Conservation (phyloP, 2,797 vertebrate genomes). For the Pelobates cultripes region DNA sequence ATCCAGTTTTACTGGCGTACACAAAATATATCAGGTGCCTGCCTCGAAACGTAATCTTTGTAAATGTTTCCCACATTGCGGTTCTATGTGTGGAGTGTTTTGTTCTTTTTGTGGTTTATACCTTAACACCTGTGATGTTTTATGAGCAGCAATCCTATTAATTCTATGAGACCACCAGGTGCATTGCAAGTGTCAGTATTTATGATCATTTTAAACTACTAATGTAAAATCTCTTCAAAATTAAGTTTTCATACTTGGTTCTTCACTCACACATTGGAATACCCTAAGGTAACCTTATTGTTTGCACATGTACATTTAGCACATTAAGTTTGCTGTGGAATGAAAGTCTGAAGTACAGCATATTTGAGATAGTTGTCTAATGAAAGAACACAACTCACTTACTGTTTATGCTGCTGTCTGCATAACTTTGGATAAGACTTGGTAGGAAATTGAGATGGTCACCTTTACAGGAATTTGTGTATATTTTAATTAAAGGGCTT, state of each 20-base stretch:
- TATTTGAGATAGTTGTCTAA: conserved; percentile 48
- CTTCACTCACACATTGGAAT: conserved; percentile 5
- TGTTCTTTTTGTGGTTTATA: background rate
- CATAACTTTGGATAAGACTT: conserved; percentile 31
- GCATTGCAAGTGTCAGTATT: background rate
- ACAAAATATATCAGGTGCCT: conserved; percentile 24
- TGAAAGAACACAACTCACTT: conserved; percentile 16
- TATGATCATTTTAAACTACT: background rate
- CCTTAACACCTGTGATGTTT: background rate
- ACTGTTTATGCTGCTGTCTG: conserved; percentile 14
- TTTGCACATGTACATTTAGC: conserved; percentile 32
- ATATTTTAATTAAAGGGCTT: background rate
- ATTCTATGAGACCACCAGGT: background rate
- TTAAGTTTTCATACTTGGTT: background rate
- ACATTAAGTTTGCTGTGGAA: conserved; percentile 32
- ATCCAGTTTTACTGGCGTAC: conserved; percentile 13
- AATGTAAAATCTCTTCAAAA: background rate
- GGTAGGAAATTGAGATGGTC: conserved; percentile 27
- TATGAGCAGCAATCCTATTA: background rate
- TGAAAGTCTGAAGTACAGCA: conserved; percentile 44
- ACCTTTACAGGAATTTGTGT: background rate
- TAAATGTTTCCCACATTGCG: background rate
- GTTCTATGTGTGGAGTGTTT: background rate
- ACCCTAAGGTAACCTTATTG: conserved; percentile 32
- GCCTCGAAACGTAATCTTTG: background rate